A percentile compares a stretch with the other conserved stretches of the same genome.
These are phyloP conservation scores for Microctonus aethiopoides DNA, from an alignment of 2,888 invertebrate species.

Conservation along the genomic window DNA sequence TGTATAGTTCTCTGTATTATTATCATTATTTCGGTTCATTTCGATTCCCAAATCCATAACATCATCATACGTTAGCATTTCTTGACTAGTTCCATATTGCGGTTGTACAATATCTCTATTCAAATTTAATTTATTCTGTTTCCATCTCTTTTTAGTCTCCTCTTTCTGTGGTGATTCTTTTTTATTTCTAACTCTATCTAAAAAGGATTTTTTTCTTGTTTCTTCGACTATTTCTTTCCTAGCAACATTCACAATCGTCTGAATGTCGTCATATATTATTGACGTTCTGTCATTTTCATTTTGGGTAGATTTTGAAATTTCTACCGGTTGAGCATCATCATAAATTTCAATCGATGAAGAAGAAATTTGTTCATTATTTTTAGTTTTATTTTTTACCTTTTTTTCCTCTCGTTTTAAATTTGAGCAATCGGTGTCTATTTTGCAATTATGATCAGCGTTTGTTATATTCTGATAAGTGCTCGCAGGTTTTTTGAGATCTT, in stretches of 20 bases:
- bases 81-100: conserved; percentile 26
- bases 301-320: background rate
- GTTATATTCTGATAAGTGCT: conserved; percentile 50
- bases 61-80: conserved; percentile 52
- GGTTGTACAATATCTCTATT: background rate
- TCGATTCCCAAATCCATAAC: conserved; percentile 35
- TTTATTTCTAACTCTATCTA: conserved; percentile 52
- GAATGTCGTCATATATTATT: conserved; percentile 46
- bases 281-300: background rate
- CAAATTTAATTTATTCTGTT: conserved; percentile 11
- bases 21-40: conserved; percentile 13
- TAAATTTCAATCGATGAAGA: conserved; percentile 39
- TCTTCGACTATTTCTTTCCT: conserved; percentile 29
- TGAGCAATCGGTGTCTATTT: conserved; percentile 35
- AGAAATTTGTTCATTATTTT: background rate
- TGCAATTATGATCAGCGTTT: conserved; percentile 20
- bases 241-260: conserved; percentile 17
- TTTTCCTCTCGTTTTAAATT: background rate
- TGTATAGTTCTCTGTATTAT: conserved; percentile 51
- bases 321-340: conserved; percentile 46
- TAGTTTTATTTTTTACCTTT: background rate
- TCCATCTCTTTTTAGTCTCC: conserved; percentile 25
- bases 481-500: conserved; percentile 50
- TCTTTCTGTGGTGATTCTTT: conserved; percentile 46
- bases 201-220: conserved; percentile 55